Conservation (phyloP, 64 coral and sea anemone species). For the Montipora efflorescens region DNA sequence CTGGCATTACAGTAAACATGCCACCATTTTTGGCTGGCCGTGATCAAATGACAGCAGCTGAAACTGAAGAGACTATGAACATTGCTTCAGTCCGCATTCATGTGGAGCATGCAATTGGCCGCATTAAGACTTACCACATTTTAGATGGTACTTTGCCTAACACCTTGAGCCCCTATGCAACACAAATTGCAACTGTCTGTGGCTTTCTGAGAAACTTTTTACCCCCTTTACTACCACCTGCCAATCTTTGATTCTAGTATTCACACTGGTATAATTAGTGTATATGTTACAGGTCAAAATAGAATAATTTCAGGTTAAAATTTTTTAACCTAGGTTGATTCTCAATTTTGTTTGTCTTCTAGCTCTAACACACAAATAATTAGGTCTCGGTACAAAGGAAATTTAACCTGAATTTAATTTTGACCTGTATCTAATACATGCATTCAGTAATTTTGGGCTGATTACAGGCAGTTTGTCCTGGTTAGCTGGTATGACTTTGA, state of each 20-base stretch:
- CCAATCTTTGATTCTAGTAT: background rate
- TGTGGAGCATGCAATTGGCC: background rate
- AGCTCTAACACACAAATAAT: slow-evolving; percentile 5
- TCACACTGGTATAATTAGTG: background rate
- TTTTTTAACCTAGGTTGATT: background rate
- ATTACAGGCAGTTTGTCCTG: background rate
- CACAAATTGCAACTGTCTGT: background rate
- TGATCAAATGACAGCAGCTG: background rate
- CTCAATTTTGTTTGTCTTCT: background rate
- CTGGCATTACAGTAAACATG: background rate
- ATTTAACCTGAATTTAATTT: too few relatives aligned
- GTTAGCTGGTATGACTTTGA: background rate
- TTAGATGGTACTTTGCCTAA: background rate
- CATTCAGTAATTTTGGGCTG: slow-evolving; percentile 1
- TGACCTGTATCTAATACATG: too few relatives aligned
- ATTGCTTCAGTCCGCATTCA: background rate
- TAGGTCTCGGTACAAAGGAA: background rate
- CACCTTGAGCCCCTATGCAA: background rate
- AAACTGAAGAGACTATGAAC: background rate
- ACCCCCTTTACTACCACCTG: background rate
- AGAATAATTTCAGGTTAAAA: slow-evolving; percentile 1
- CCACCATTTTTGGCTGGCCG: background rate
- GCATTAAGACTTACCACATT: background rate
- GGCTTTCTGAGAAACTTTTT: slow-evolving; percentile 9
- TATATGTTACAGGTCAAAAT: background rate